Evolutionary conservation across 2,888 invertebrate species (phyloP).

Genomic region (Chaetogeoica ovagalla): DNA sequence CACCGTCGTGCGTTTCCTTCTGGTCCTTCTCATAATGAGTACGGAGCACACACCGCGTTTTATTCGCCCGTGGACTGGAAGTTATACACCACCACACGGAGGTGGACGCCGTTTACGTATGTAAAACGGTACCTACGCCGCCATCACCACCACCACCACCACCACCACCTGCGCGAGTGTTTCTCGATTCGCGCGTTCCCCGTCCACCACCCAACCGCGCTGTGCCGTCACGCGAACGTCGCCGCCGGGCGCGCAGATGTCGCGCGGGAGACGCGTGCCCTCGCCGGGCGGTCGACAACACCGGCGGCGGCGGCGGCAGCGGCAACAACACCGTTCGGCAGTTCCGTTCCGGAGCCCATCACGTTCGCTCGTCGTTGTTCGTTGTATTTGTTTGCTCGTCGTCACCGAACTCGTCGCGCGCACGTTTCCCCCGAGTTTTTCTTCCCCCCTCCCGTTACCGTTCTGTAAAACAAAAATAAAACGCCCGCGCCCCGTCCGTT

Average conservation of each 20-base stretch:
- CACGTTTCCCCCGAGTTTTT: background rate
- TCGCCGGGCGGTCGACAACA: constrained; percentile 18
- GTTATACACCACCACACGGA: no score
- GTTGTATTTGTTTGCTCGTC: background rate
- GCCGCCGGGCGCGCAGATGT: constrained; percentile 42
- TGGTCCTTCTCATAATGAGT: no score
- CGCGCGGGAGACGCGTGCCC: constrained; percentile 47
- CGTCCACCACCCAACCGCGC: background rate
- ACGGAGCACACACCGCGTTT: no score
- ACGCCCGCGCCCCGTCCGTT: no score
- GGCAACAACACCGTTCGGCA: constrained; percentile 16
- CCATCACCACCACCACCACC: background rate
- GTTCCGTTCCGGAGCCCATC: constrained; percentile 49
- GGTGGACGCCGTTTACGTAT: background rate
- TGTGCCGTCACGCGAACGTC: background rate
- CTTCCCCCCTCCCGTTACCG: background rate
- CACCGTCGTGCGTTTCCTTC: no score
- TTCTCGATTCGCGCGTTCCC: background rate
- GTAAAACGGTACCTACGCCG: background rate
- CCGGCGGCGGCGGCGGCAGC: background rate
- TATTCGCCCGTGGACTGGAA: no score
- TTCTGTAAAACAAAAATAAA: no score
- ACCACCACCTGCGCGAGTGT: constrained; percentile 30
- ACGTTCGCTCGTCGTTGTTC: constrained; percentile 9
- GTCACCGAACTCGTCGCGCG: no score